Evolutionary conservation across 2,797 vertebrate genomes (phyloP).

Genomic region (Thamnophis elegans): DNA sequence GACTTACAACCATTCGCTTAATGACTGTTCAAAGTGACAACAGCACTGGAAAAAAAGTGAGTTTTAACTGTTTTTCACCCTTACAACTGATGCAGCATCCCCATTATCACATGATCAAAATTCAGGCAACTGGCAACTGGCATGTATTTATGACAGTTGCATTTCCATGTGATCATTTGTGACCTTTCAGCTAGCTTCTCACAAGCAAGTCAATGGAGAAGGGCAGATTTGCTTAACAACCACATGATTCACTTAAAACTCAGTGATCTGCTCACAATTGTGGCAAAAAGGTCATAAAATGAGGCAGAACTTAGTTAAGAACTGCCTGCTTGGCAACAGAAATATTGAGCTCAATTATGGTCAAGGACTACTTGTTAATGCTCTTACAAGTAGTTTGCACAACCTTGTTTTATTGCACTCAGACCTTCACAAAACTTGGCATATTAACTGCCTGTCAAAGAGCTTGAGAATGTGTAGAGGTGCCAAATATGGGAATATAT

Average conservation of each 20-base stretch:
- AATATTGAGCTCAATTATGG: not conserved
- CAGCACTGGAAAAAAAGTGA: not conserved
- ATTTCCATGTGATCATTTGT: not conserved
- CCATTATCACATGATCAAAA: not conserved
- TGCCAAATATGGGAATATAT: not conserved
- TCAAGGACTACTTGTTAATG: not conserved
- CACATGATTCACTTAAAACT: not conserved
- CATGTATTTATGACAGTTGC: not conserved
- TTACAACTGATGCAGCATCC: not conserved
- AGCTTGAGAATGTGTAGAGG: not conserved
- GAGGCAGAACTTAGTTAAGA: not conserved
- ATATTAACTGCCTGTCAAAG: constrained; percentile 4
- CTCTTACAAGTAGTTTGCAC: not conserved
- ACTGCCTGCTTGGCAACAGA: not conserved
- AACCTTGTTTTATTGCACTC: not conserved
- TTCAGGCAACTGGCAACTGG: not conserved
- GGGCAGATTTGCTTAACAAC: not conserved
- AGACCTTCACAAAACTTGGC: not conserved
- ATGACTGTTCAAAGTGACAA: not conserved
- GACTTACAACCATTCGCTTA: not conserved
- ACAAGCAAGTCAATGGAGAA: not conserved
- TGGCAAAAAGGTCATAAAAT: not conserved
- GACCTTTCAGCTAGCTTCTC: not conserved
- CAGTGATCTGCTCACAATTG: not conserved
- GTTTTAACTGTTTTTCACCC: not conserved